These are phyloP conservation scores for Episyrphus balteatus DNA, from an alignment of 1,140 invertebrate genomes.

Conservation along the genomic window DNA sequence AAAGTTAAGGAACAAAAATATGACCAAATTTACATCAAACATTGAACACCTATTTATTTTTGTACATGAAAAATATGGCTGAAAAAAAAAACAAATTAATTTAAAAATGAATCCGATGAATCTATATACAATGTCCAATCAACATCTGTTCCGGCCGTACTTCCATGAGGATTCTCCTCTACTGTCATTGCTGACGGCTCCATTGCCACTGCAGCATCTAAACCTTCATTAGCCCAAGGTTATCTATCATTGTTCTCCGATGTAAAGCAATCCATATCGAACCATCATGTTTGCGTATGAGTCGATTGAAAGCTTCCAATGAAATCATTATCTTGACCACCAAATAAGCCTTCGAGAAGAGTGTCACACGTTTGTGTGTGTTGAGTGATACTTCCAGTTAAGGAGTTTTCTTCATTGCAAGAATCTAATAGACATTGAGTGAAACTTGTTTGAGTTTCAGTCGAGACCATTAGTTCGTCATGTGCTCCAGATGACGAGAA, in stretches of 20 bases:
- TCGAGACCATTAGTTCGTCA: conserved; percentile 35
- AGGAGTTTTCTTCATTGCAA: not conserved
- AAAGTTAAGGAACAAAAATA: too few species aligned
- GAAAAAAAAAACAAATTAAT: too few species aligned
- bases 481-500: conserved; percentile 11
- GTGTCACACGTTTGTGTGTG: conserved; percentile 11
- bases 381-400: conserved; percentile 6
- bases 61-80: too few species aligned
- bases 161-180: not conserved
- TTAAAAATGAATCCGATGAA: too few species aligned
- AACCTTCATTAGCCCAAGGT: not conserved
- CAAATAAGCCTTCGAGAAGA: conserved; percentile 10
- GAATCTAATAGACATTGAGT: conserved; percentile 10
- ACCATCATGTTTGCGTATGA: conserved; percentile 15
- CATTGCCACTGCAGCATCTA: not conserved
- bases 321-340: conserved; percentile 10
- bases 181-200: not conserved
- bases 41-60: too few species aligned
- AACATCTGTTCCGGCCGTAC: not conserved
- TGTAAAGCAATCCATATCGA: conserved; percentile 3
- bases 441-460: conserved; percentile 38
- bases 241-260: not conserved
- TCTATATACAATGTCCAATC: not conserved
- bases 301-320: conserved; percentile 11
- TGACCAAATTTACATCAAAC: too few species aligned